Evolutionary conservation across 2,113 vertebrate species (phyloP), one percentile per base, ranked within the genome.

Genomic region (Odocoileus virginianus): DNA sequence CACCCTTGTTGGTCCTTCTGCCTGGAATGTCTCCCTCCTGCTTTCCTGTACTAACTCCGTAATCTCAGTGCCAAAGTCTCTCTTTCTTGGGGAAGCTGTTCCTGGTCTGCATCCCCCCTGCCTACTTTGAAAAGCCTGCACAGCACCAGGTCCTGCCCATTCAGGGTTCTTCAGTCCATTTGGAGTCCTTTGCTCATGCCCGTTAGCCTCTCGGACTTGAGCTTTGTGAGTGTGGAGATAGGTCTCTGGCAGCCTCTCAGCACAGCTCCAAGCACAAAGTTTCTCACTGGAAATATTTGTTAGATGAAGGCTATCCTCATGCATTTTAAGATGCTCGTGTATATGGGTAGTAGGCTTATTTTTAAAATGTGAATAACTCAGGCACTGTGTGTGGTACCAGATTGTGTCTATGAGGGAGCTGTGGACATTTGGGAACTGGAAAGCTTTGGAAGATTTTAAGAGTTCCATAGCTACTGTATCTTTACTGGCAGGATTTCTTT

Each of bases 151-250:
- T 1, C 10, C 6, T 47, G 30, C n/a, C 7, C 61, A 57, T 84
- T 27, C 30, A 3, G 1, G 57, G 21, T 33, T 4, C 1, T 25
- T 84, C 10, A 27, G 21, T 83, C 12, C 7, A 10, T 55, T 36
- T 87, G n/a, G 23, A 58, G 12, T 27, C 30, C 6, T 25, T 57
- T 52, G 28, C 30, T 93, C 17, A 6, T 45, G 6, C 58, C n/a
- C 91, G 7, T 43, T 92, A 61, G 81, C 2, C 17, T 54, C 19
- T 54, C 6, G 0, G 2, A 82, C 10, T 28, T 6, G 30, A 30
- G 43, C 17, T 61, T 76, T 21, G 1, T 36, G 7, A 60, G 57
- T 9, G 4, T 0, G 0, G 15, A 33, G 11, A 50, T 9, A 7
- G 2, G 5, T 4, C 6, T 9, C 5, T 43, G 3, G 19, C 17